phyloP scores from a whole-genome alignment of 2,113 vertebrate genomes.

The Diphyllodes magnificus region DNA sequence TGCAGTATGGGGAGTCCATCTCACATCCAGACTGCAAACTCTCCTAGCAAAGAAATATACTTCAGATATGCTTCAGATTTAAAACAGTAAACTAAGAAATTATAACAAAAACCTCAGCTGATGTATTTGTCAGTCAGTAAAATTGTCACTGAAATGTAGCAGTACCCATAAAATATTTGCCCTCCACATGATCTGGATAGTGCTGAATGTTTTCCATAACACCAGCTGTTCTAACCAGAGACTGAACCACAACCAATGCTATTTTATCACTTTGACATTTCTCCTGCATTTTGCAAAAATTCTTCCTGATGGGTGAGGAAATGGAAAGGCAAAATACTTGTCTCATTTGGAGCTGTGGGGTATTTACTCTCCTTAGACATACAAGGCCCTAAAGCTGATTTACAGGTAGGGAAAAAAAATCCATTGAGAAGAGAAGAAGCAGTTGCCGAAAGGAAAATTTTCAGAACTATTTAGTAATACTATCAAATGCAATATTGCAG shows the following conservation, averaged over 20 bases:
- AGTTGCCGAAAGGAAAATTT: not conserved
- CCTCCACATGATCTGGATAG: not conserved
- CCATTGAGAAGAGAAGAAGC: not conserved
- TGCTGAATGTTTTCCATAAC: not conserved
- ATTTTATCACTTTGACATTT: not conserved
- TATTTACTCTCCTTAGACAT: conserved; percentile 29
- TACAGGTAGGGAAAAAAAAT: not conserved
- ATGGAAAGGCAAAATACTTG: conserved; percentile 3
- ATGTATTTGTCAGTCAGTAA: not conserved
- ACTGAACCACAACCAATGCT: not conserved
- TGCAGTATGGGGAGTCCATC: not conserved
- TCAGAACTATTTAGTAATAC: conserved; percentile 3
- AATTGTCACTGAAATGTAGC: not conserved
- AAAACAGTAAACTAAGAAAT: not conserved
- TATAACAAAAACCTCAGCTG: not conserved
- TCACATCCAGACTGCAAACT: not conserved
- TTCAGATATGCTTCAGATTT: not conserved
- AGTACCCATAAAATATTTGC: not conserved
- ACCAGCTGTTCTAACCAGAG: not conserved
- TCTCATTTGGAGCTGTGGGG: not conserved
- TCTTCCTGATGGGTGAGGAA: conserved; percentile 15
- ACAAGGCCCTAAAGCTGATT: conserved; percentile 35
- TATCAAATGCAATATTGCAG: conserved; percentile 28
- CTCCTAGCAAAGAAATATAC: not conserved
- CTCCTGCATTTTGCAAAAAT: not conserved